Evolutionary conservation across 2,797 vertebrate genomes (phyloP), one percentile per base, ranked within the genome.

Genomic region (Capromys pilorides): DNA sequence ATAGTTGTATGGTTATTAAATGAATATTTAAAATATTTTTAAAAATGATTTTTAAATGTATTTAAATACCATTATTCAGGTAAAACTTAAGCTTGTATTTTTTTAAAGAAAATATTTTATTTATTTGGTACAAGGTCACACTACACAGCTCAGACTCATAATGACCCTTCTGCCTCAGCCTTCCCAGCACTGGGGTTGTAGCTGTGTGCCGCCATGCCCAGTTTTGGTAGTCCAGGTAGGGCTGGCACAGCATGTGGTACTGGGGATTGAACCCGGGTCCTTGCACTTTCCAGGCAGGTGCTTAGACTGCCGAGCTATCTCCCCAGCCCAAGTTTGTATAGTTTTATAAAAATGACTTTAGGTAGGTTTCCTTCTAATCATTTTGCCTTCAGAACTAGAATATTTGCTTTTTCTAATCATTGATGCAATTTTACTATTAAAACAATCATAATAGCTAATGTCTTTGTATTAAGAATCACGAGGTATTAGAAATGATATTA

Each of bases 341-440:
- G 75, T 77, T 88, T 41, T 6, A 45, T 45, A 69, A 82, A 71
- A 88, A 67, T 59, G 13, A 24, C 49, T 73, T 79, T 41, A 69
- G 1, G 5, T 75, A 59, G 36, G 36, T 88, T 80, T 86, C 14
- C 45, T 92, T 28, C 31, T 57, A 94, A 39, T 36, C 95, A 93
- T 85, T 96, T 86, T 83, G 54, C 93, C 85, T 94, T 31, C 62
- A 92, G 91, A 97, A 95, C 96, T 94, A 97, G 90, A 96, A 97
- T 85, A 92, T 92, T 96, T 97, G 94, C 95, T 94, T 93, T 86
- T 88, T 45, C 18, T 96, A 91, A 77, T 80, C 14, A 84, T 86
- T 39, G 49, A 59, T 81, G 82, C 11, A 88, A 69, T 77, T 78
- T 89, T 84, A 59, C 36, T 82, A 31, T 36, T 6, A 84, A 86